Base-by-base conservation (phyloP, 2,113 vertebrate genomes). In the Crotophaga sulcirostris region DNA sequence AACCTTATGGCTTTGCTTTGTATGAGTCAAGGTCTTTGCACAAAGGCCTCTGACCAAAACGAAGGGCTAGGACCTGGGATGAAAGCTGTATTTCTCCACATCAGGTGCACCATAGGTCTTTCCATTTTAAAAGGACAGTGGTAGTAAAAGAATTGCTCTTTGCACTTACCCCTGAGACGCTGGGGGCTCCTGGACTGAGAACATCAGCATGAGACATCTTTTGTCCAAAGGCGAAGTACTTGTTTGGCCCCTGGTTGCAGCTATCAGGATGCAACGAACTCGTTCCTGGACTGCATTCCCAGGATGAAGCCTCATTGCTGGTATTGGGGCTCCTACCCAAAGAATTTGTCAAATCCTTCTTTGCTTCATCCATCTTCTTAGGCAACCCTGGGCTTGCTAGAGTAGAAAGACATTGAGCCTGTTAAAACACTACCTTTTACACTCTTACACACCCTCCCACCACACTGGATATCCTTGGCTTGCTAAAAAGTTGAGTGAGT, bases 191-290 rank as follows among this genome's bases (percentile, higher is more conserved):
- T 56, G 97, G 72, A 84, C 84, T 60, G 76, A 98, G 93, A 47
- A 95, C 87, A 25, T 98, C 98, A 17, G 98, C 98, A 81, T 98
- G 98, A 92, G 97, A 93, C 10, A 95, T 97, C 13, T 74, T 97
- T 92, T 98, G 96, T 85, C 97, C 97, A 63, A 95, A 96, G 24
- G 89, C 11, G 0, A 93, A 97, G 70, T 96, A 92, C 75, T 91
- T 98, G 51, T 95, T 89, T 23, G 45, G 28, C 23, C 8, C 55
- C 72, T 89, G 80, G 17, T 45, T 77, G 44, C n/a, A 44, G 49
- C 74, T 42, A 38, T 49, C 28, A 2, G 84, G 40, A 58, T 55
- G 45, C 26, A 81, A 68, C 28, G 66, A 95, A 73, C 62, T 73
- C 2, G 10, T 76, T 95, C 83, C 14, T 28, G 92, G 73, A 40